Conservation (phyloP, 2,797 vertebrate species). For the Natrix natrix region DNA sequence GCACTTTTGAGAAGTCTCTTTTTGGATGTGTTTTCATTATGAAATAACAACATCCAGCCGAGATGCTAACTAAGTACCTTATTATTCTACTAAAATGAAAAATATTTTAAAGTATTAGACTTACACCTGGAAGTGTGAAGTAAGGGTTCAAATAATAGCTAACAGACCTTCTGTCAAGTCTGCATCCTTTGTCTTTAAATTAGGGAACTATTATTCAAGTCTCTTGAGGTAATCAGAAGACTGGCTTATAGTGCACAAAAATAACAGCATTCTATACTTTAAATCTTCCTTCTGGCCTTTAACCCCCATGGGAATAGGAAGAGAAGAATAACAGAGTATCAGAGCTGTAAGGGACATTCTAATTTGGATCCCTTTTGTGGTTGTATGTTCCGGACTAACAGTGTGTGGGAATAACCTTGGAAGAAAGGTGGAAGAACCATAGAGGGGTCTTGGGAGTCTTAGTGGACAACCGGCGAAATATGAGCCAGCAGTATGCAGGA, state of each 20-base stretch:
- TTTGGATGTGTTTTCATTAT: neutral
- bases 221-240: neutral
- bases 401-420: neutral
- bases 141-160: neutral
- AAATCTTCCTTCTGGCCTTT: neutral
- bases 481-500: too few relatives aligned
- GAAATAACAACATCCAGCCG: neutral
- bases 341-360: neutral
- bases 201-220: neutral
- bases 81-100: neutral
- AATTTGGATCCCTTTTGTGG: neutral
- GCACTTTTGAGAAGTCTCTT: neutral
- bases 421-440: neutral
- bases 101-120: neutral
- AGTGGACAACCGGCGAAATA: too few relatives aligned
- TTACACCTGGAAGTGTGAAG: neutral
- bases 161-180: neutral
- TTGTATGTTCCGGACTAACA: neutral
- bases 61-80: neutral
- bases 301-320: neutral
- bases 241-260: neutral
- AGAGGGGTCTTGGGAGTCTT: too few relatives aligned
- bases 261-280: slow-evolving; percentile 2
- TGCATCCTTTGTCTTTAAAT: neutral
- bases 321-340: neutral